phyloP scores from a whole-genome alignment of 2,113 vertebrate genomes.

The Gnathochromis pfefferi region DNA sequence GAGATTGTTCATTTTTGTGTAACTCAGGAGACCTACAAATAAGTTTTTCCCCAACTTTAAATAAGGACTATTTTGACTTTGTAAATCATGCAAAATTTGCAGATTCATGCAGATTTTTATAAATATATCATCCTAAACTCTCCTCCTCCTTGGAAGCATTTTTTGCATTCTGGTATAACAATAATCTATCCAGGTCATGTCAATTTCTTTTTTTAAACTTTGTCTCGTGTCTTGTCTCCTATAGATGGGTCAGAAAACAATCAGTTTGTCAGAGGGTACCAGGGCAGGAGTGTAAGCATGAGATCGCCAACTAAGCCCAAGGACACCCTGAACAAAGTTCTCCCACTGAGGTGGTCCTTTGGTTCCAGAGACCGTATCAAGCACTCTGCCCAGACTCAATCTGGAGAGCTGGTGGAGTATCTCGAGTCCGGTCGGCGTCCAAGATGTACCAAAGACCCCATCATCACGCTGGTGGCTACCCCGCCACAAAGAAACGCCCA shows the following conservation, averaged over 20 bases:
- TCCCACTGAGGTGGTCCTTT: constrained; percentile 81
- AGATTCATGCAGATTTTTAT: background rate
- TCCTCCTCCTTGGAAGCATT: background rate
- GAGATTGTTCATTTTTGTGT: background rate
- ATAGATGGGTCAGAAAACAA: constrained; percentile 69
- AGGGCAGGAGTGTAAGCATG: constrained; percentile 78
- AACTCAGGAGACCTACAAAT: background rate
- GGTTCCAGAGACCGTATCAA: constrained; percentile 68
- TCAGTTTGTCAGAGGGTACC: constrained; percentile 63
- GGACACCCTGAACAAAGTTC: constrained; percentile 64
- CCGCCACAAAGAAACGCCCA: constrained; percentile 44
- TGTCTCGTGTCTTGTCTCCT: background rate
- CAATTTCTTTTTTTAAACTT: background rate
- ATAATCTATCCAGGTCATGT: background rate
- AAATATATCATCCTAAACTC: background rate
- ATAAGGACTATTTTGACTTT: background rate
- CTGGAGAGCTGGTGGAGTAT: constrained; percentile 81
- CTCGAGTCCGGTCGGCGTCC: constrained; percentile 84
- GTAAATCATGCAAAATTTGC: background rate
- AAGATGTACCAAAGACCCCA: constrained; percentile 79
- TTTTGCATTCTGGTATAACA: background rate
- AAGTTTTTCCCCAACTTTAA: accelerated
- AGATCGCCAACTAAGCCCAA: constrained; percentile 66
- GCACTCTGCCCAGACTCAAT: constrained; percentile 5
- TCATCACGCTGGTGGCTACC: constrained; percentile 68